A percentile compares a stretch with the other conserved stretches of the same genome.
Conservation (phyloP, 1,140 invertebrate genomes). For the Hylaeus anthracinus region DNA sequence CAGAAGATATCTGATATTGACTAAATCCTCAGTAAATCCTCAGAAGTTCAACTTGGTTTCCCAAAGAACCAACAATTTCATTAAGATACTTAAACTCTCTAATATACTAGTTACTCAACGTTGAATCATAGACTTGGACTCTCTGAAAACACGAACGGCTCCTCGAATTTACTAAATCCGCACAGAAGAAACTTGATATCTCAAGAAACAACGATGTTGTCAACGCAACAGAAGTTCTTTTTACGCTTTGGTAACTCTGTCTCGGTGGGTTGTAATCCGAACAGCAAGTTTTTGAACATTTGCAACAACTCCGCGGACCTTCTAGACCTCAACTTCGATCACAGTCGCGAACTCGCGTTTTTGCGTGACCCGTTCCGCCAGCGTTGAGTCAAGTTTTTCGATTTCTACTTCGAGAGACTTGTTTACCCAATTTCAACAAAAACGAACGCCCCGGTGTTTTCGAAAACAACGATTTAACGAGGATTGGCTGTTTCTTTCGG, state of each 20-base stretch:
- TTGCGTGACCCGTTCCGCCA: not conserved
- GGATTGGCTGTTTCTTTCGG: not conserved
- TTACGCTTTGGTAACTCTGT: not conserved
- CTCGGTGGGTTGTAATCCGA: not conserved
- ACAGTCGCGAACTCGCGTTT: not conserved
- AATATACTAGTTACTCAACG: too few species aligned
- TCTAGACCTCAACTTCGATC: not conserved
- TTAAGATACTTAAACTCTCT: too few species aligned
- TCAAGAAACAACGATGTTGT: too few species aligned
- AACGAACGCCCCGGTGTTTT: not conserved
- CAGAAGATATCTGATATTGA: too few species aligned
- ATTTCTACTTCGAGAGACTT: not conserved
- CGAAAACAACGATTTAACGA: not conserved
- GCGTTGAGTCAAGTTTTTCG: not conserved
- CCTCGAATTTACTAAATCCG: too few species aligned
- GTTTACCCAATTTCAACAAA: not conserved
- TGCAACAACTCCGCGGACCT: not conserved
- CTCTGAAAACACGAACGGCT: too few species aligned
- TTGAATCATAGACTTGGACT: too few species aligned
- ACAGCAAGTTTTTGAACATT: constrained; percentile 4
- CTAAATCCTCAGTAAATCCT: too few species aligned
- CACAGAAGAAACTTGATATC: too few species aligned
- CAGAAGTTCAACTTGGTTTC: too few species aligned
- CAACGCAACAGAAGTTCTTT: not conserved
- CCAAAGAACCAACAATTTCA: too few species aligned